A percentile compares a stretch with the other conserved stretches of the same genome.
Evolutionary conservation across 35 echinoderm and acorn worm species (phyloP).

Genomic region (Stichopus chloronotus): DNA sequence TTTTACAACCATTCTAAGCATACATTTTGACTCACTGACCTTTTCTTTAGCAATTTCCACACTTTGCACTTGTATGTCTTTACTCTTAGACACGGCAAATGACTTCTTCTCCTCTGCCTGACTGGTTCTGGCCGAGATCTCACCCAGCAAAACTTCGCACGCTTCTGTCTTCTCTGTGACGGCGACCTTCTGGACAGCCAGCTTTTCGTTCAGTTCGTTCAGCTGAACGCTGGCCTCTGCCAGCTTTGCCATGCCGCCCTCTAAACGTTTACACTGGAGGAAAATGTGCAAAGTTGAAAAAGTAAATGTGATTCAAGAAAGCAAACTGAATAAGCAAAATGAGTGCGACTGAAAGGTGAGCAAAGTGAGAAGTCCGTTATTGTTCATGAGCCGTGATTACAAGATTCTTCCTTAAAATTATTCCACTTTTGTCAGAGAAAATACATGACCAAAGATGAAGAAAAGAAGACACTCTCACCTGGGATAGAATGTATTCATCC

Average conservation of each 20-base stretch:
- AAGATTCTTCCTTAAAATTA: too few species aligned
- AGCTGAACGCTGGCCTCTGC: slow-evolving; percentile 93
- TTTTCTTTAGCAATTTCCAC: slow-evolving; percentile 89
- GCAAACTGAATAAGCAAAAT: too few species aligned
- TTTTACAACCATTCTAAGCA: too few species aligned
- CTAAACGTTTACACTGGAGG: slow-evolving; percentile 88
- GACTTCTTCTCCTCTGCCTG: slow-evolving; percentile 93
- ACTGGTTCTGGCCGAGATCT: slow-evolving; percentile 83
- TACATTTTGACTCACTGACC: slow-evolving; percentile 37
- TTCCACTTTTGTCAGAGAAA: too few species aligned
- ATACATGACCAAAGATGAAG: too few species aligned
- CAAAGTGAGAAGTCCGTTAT: too few species aligned
- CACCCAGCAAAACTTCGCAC: slow-evolving; percentile 87
- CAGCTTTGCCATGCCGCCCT: slow-evolving; percentile 94
- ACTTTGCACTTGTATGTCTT: slow-evolving; percentile 95
- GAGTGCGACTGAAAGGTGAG: too few species aligned
- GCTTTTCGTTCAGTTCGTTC: slow-evolving; percentile 97
- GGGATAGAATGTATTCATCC: slow-evolving; percentile 88
- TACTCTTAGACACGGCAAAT: slow-evolving; percentile 86
- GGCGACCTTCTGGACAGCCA: slow-evolving; percentile 96
- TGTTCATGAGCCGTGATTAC: too few species aligned
- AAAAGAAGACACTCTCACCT: slow-evolving; percentile 57
- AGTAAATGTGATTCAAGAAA: background rate
- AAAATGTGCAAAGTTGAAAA: background rate
- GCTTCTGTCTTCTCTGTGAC: slow-evolving; percentile 94